A percentile compares a stretch with the other conserved stretches of the same genome.
Conservation (phyloP, 1,140 invertebrate genomes). For the Ceratina calcarata region DNA sequence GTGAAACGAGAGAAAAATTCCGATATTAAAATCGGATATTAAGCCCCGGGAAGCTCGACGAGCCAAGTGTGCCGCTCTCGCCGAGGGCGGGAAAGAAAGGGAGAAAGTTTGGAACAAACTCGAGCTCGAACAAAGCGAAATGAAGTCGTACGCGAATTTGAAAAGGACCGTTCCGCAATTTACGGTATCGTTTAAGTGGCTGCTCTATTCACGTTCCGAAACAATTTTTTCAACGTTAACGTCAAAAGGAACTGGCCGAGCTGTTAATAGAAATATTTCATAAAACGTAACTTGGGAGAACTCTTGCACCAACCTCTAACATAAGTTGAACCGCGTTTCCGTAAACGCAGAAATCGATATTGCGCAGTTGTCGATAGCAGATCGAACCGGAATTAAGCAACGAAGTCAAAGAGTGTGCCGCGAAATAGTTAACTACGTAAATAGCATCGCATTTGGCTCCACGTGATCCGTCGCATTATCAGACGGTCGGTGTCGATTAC, state of each 20-base stretch:
- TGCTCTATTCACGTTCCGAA: no score
- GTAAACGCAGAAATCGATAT: neutral
- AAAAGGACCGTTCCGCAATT: neutral
- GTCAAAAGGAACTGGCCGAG: no score
- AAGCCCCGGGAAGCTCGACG: neutral
- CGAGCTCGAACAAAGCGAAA: neutral
- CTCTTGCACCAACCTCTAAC: no score
- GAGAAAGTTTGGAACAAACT: neutral
- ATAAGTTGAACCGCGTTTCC: no score
- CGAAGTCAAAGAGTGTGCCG: neutral
- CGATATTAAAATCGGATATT: slow-evolving; percentile 33
- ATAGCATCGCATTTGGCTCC: slow-evolving; percentile 9
- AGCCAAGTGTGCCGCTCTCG: neutral
- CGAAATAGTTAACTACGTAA: slow-evolving; percentile 29
- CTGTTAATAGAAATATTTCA: no score
- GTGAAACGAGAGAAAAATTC: slow-evolving; percentile 8
- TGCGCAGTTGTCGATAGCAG: slow-evolving; percentile 15
- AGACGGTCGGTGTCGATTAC: no score
- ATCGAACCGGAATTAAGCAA: slow-evolving; percentile 28
- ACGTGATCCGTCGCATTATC: slow-evolving; percentile 16
- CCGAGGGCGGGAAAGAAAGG: neutral
- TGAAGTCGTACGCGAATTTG: neutral
- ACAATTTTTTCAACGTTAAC: no score
- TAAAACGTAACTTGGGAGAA: no score
- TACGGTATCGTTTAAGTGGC: neutral